Evolutionary conservation across 2,888 invertebrate species (phyloP).

Genomic region (Ormyrus labotus): DNA sequence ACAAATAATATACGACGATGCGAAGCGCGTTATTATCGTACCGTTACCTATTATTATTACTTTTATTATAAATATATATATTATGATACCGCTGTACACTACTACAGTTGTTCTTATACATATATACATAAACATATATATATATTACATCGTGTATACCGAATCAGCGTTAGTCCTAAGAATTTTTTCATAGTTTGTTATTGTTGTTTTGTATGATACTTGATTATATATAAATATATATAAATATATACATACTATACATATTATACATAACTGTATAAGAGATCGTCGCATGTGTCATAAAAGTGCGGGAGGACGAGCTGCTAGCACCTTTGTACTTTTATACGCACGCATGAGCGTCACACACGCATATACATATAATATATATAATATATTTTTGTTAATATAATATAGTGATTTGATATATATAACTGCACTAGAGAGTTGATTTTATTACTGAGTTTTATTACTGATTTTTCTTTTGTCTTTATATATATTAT

Average conservation of each 20-base stretch:
- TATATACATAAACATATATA: constrained; percentile 53
- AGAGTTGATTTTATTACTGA: constrained; percentile 57
- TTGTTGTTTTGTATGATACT: constrained; percentile 73
- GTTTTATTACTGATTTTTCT: constrained; percentile 53
- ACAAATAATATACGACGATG: constrained; percentile 49
- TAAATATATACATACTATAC: constrained; percentile 53
- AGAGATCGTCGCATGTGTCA: constrained; percentile 57
- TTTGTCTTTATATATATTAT: constrained; percentile 42
- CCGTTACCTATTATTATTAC: constrained; percentile 56
- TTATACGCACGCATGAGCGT: constrained; percentile 58
- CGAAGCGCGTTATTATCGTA: constrained; percentile 53
- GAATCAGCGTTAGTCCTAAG: constrained; percentile 64
- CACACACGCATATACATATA: constrained; percentile 53
- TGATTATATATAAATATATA: constrained; percentile 61
- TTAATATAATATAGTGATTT: constrained; percentile 58
- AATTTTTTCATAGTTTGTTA: constrained; percentile 74
- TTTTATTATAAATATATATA: constrained; percentile 59
- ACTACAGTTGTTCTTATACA: constrained; percentile 58
- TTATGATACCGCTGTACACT: constrained; percentile 49
- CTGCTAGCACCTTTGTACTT: constrained; percentile 59
- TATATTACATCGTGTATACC: constrained; percentile 59
- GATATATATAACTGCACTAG: constrained; percentile 57
- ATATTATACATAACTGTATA: constrained; percentile 58
- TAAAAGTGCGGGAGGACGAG: constrained; percentile 58
- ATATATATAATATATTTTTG: constrained; percentile 58